Conservation (phyloP, 2,888 invertebrate genomes). For the Synergus gifuensis region DNA sequence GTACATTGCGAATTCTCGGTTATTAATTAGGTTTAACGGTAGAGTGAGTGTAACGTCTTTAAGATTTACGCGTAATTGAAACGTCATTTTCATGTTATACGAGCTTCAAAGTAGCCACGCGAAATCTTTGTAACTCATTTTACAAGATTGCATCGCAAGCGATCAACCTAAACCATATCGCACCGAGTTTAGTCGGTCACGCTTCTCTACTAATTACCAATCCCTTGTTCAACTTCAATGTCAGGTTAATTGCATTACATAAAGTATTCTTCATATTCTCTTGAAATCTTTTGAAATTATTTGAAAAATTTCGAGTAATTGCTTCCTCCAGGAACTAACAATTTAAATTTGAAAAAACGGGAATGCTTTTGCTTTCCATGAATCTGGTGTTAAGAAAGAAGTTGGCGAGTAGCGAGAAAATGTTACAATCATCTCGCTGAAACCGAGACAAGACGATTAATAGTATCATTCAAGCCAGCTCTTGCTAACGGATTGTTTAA, state of each 20-base stretch:
- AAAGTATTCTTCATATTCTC: background rate
- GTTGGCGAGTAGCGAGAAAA: constrained; percentile 1
- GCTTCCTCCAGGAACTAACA: no score
- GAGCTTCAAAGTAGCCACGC: constrained; percentile 30
- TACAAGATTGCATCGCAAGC: constrained; percentile 8
- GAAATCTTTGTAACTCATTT: constrained; percentile 20
- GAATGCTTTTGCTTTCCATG: constrained; percentile 11
- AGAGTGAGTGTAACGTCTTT: constrained; percentile 46
- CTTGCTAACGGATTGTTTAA: constrained; percentile 38
- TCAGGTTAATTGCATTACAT: constrained; percentile 26
- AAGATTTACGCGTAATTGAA: constrained; percentile 58
- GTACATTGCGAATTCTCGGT: constrained; percentile 11
- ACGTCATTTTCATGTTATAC: constrained; percentile 46
- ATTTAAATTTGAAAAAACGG: background rate
- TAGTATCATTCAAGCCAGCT: constrained; percentile 39
- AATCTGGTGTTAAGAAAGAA: constrained; percentile 9
- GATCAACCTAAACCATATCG: constrained; percentile 26
- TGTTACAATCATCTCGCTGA: constrained; percentile 11
- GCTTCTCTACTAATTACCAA: constrained; percentile 28
- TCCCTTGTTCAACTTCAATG: constrained; percentile 15
- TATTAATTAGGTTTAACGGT: constrained; percentile 57
- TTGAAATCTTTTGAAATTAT: no score
- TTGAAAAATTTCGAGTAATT: no score
- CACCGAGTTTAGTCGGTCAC: constrained; percentile 28
- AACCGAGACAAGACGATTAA: constrained; percentile 30